phyloP scores from a whole-genome alignment of 1,140 invertebrate genomes.

The Drosophila kohkoa region DNA sequence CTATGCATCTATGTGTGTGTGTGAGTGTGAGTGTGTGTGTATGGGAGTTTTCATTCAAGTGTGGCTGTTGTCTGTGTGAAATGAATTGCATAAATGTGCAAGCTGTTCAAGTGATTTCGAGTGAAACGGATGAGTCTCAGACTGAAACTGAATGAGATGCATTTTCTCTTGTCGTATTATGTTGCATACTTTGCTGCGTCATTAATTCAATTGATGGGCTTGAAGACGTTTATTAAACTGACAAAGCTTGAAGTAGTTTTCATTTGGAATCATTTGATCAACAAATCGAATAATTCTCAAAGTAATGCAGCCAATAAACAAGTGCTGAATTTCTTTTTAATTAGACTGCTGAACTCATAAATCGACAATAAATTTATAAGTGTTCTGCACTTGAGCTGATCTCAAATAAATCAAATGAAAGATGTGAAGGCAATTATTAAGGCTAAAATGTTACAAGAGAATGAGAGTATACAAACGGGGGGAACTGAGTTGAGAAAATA shows the following conservation, averaged over 20 bases:
- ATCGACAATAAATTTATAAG: not conserved
- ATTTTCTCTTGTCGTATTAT: slow-evolving; percentile 41
- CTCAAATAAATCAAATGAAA: not conserved
- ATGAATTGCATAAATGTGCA: slow-evolving; percentile 71
- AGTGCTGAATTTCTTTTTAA: slow-evolving; percentile 31
- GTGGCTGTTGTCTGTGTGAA: slow-evolving; percentile 50
- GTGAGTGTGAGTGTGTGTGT: too few species aligned
- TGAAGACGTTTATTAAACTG: slow-evolving; percentile 47
- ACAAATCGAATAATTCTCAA: slow-evolving; percentile 21
- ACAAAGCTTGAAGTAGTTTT: not conserved
- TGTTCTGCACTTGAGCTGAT: slow-evolving; percentile 1
- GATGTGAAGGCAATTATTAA: slow-evolving; percentile 6
- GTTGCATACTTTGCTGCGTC: slow-evolving; percentile 67
- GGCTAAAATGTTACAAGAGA: slow-evolving; percentile 5
- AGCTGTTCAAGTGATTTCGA: slow-evolving; percentile 68
- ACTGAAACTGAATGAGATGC: slow-evolving; percentile 43
- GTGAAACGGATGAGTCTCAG: slow-evolving; percentile 43
- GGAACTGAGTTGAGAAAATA: not conserved
- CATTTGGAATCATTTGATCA: not conserved
- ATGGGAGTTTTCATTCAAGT: not conserved
- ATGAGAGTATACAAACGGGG: not conserved
- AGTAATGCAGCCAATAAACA: slow-evolving; percentile 26
- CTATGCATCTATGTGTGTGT: slow-evolving; percentile 1
- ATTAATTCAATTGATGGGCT: slow-evolving; percentile 62
- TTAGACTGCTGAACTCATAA: slow-evolving; percentile 16